phyloP scores from a whole-genome alignment of 2,888 invertebrate genomes.

The Rhingia campestris region DNA sequence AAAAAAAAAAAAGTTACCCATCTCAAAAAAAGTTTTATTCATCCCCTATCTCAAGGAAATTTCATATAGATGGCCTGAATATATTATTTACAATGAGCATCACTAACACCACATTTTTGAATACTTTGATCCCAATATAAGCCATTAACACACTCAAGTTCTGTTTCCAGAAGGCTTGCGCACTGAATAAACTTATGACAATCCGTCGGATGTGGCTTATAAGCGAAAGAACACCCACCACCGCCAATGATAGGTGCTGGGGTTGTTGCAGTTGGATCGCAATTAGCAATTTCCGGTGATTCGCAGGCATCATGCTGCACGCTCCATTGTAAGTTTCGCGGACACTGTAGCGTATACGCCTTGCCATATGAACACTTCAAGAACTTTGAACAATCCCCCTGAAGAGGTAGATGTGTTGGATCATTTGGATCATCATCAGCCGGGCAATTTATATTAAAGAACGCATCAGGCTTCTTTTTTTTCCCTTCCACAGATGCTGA shows the following conservation, averaged over 20 bases:
- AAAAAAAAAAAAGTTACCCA: too few relatives aligned
- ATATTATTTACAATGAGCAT: neutral
- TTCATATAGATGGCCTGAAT: too few relatives aligned
- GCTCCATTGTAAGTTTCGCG: constrained; percentile 55
- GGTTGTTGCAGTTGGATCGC: constrained; percentile 15
- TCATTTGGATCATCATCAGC: constrained; percentile 50
- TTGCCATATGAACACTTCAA: constrained; percentile 55
- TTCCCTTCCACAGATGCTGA: neutral
- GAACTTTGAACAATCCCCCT: constrained; percentile 63
- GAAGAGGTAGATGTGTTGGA: constrained; percentile 41
- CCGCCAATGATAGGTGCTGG: constrained; percentile 22
- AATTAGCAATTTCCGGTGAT: constrained; percentile 24
- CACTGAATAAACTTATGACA: constrained; percentile 74
- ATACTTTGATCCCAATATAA: constrained; percentile 66
- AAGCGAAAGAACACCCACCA: neutral
- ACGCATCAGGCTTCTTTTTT: neutral
- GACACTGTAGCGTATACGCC: constrained; percentile 50
- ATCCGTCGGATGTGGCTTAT: constrained; percentile 75
- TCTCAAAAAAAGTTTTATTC: too few relatives aligned
- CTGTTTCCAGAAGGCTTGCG: neutral
- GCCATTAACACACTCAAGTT: constrained; percentile 50
- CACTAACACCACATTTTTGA: neutral
- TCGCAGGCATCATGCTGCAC: constrained; percentile 50
- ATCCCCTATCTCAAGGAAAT: too few relatives aligned
- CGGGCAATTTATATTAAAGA: constrained; percentile 16